Evolutionary conservation across 2,888 invertebrate genomes (phyloP).

Genomic region (Campopleginae sp.): DNA sequence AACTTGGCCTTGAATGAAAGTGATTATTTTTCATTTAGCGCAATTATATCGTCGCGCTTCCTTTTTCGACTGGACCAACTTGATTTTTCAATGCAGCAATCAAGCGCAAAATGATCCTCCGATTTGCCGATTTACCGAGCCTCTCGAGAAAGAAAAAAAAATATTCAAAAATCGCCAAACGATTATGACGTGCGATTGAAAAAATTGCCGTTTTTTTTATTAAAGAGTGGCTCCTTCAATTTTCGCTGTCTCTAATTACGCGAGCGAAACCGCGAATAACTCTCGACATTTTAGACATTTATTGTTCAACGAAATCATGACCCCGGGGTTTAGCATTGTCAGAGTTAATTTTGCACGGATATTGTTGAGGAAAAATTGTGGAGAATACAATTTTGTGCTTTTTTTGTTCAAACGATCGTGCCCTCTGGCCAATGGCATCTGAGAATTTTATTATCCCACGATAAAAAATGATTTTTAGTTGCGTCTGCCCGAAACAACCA

Average conservation of each 20-base stretch:
- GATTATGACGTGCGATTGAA: neutral
- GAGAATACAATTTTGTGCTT: too few relatives aligned
- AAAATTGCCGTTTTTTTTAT: neutral
- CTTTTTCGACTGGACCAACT: neutral
- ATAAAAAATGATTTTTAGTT: neutral
- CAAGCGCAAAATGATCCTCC: neutral
- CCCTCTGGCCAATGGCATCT: neutral
- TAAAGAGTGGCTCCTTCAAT: neutral
- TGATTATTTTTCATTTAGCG: neutral
- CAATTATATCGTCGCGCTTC: constrained; percentile 7
- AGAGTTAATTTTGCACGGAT: neutral
- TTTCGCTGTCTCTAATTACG: neutral
- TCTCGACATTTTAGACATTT: neutral
- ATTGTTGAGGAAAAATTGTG: neutral
- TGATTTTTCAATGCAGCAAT: neutral
- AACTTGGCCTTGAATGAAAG: neutral
- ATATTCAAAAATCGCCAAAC: neutral
- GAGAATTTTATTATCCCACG: neutral
- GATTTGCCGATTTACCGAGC: neutral
- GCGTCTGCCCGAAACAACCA: neutral
- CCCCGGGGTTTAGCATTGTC: neutral
- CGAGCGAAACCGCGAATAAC: neutral
- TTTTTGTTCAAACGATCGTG: neutral
- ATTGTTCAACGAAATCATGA: neutral
- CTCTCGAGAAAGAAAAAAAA: neutral